Conservation (phyloP, 2,113 vertebrate genomes). For the Calidris pygmaea region DNA sequence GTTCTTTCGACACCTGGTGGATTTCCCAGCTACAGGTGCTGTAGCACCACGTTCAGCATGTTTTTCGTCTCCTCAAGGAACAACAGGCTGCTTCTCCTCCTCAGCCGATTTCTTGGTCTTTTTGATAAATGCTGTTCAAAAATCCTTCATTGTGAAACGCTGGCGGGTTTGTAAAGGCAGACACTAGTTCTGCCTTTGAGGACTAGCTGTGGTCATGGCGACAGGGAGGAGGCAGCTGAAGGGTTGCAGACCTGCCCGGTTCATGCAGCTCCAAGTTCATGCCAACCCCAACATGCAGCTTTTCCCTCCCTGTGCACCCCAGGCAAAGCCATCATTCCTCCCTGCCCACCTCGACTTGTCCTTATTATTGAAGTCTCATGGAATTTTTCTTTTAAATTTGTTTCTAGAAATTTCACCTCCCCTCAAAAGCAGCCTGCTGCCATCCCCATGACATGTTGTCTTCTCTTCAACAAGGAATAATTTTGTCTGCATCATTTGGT, state of each 20-base stretch:
- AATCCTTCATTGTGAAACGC: neutral
- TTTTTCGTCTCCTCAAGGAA: neutral
- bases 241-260: neutral
- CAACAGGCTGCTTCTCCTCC: neutral
- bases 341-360: neutral
- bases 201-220: neutral
- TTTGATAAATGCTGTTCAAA: neutral
- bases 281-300: rapidly evolving
- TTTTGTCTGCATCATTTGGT: neutral
- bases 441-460: neutral
- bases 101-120: neutral
- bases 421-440: neutral
- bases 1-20: neutral
- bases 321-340: neutral
- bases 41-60: neutral
- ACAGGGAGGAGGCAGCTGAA: neutral
- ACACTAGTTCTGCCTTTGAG: neutral
- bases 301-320: neutral
- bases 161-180: neutral
- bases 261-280: neutral
- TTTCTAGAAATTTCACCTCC: neutral
- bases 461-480: neutral
- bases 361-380: neutral
- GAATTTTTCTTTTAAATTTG: neutral
- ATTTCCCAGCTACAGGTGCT: neutral